Evolutionary conservation across 2,113 vertebrate species (phyloP), one percentile per base, ranked within the genome.

Genomic region (Pseudorasbora parva): DNA sequence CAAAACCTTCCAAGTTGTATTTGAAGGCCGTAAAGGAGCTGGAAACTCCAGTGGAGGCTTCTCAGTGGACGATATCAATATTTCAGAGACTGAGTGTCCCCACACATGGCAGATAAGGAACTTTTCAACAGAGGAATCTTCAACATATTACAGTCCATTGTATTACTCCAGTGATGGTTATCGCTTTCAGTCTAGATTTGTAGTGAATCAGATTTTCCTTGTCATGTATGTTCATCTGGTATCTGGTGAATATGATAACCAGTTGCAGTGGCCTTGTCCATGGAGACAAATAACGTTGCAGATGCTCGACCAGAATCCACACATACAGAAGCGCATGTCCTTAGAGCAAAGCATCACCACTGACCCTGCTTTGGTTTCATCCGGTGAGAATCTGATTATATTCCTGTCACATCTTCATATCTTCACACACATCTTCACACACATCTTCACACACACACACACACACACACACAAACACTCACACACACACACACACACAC

Each of bases 1-100:
- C n/a, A 59, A 77, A 59, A 59, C 30, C 21, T 97, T 96, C 87
- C 89, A 93, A 72, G 91, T 96, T 75, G 88, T 92, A 60, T 97
- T 96, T 89, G 89, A 94, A 93, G 95, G 93, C 0, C 3, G 82
- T 64, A 95, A 87, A 93, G 94, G 95, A 79, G 47, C 64, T 7
- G 93, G 88, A 4, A 37, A 1, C 10, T 95, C 96, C 8, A 19
- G 17, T 0, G 96, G 96, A 12, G 95, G 96, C 25, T 92, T 97
- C 75, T 96, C 97, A 14, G 88, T 96, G 17, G 96, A 97, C 1
- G 96, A 97, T 85, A 94, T 97, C 87, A 97, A 95, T 86, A 92
- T 97, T 45, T 96, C 96, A 0, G 96, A 97, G 91, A 93, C 92
- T 1, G 90, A 85, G 37, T 97, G 96, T 89, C 96, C 96, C 54